phyloP scores from a whole-genome alignment of 2,888 invertebrate species.

The Himalopsyche anomala region DNA sequence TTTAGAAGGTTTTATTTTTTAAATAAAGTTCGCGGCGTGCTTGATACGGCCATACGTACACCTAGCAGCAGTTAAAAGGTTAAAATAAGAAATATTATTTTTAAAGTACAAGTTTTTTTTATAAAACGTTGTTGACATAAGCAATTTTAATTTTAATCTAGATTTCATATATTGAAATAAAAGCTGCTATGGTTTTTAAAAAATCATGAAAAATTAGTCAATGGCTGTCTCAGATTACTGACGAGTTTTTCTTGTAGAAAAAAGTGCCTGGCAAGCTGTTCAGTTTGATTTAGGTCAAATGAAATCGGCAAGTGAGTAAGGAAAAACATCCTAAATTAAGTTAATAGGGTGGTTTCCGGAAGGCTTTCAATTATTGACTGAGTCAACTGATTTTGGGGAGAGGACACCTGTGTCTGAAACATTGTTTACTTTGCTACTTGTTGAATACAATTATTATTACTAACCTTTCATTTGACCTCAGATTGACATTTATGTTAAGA shows the following conservation, averaged over 20 bases:
- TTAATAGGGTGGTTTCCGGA: constrained; percentile 20
- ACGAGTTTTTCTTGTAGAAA: background rate
- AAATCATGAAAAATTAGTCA: too few relatives aligned
- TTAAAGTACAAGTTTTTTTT: too few relatives aligned
- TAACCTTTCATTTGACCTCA: background rate
- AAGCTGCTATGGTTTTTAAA: too few relatives aligned
- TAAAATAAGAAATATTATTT: too few relatives aligned
- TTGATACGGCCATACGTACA: too few relatives aligned
- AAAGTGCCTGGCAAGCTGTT: background rate
- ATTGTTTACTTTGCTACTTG: background rate
- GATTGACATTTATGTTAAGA: background rate
- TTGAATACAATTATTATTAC: background rate
- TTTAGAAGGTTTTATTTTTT: too few relatives aligned
- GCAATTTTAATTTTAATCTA: too few relatives aligned
- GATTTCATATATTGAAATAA: too few relatives aligned
- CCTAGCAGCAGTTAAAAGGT: too few relatives aligned
- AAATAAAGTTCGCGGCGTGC: too few relatives aligned
- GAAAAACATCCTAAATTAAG: constrained; percentile 30
- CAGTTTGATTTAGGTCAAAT: background rate
- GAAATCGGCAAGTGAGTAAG: background rate
- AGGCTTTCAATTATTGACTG: constrained; percentile 28
- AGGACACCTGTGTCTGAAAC: background rate
- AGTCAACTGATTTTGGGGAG: background rate
- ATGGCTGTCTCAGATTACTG: too few relatives aligned
- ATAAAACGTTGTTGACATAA: too few relatives aligned